Evolutionary conservation across 2,797 vertebrate species (phyloP), one percentile per base, ranked within the genome.

Genomic region (Chrysolophus pictus): DNA sequence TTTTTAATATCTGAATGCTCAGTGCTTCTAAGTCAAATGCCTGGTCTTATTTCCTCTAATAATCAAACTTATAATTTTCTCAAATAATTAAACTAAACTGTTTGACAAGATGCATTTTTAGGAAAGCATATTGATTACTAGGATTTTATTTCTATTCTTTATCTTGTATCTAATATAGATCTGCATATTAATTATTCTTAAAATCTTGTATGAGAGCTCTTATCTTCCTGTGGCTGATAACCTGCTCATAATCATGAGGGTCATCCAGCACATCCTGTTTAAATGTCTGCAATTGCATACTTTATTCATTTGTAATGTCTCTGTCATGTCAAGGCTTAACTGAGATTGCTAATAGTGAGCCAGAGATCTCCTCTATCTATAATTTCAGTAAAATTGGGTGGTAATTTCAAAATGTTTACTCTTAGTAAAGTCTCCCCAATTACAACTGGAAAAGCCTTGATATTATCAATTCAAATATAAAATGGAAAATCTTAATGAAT

Each of bases 11-110:
- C 41, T 81, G 87, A 86, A 72, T 60, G 72, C 0, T 4, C 13
- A 5, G 28, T 77, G 3, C 39, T 88, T 78, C 14, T 42, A 59
- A 63, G 55, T 85, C 79, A 96, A 88, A 90, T 88, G 29, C 9
- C 35, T 84, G 24, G 33, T 91, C 49, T 33, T 29, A 59, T 62
- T 83, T 55, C 37, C 17, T 89, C 62, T 92, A 87, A 83, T 67
- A 93, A 84, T 78, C 46, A 92, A 92, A 91, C 73, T n/a, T 47
- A 14, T 41, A 88, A 85, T 93, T 93, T 95, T 91, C 84, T 86
- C 62, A 81, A 84, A 87, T 87, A 89, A 53, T 29, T 53, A 53
- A 85, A 77, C 37, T 22, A 56, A 92, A 59, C 37, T 13, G 11
- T 65, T 72, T 78, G 37, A 83, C 41, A 87, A 92, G 79, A 77